Evolutionary conservation across 2,888 invertebrate species (phyloP).

Genomic region (Hofmannophila pseudospretella): DNA sequence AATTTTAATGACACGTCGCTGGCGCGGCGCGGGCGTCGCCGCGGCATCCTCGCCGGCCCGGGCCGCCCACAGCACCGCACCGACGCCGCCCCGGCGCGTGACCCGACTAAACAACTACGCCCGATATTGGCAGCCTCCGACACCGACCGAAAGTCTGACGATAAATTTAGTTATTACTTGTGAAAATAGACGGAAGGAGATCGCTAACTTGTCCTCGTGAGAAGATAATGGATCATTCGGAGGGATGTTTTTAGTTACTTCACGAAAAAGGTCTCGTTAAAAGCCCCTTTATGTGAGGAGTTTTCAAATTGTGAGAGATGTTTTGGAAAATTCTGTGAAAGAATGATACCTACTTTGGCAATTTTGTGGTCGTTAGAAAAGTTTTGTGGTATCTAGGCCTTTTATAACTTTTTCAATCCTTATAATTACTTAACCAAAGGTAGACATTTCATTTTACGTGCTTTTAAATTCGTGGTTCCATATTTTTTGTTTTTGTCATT

Average conservation of each 20-base stretch:
- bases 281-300: slow-evolving; percentile 68
- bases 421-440: slow-evolving; percentile 7
- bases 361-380: slow-evolving; percentile 43
- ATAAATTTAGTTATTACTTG: slow-evolving; percentile 79
- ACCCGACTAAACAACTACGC: slow-evolving; percentile 55
- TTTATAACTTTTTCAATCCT: slow-evolving; percentile 11
- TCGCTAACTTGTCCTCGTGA: slow-evolving; percentile 76
- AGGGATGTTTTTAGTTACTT: slow-evolving; percentile 69
- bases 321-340: slow-evolving; percentile 46
- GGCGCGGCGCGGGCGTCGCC: slow-evolving; percentile 34
- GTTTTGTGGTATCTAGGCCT: slow-evolving; percentile 18
- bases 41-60: slow-evolving; percentile 28
- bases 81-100: slow-evolving; percentile 45
- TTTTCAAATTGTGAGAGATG: slow-evolving; percentile 53
- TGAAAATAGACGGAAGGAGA: slow-evolving; percentile 77
- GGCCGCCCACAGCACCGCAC: slow-evolving; percentile 35
- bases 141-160: slow-evolving; percentile 69
- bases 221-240: slow-evolving; percentile 76
- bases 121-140: slow-evolving; percentile 67
- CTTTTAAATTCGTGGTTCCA: not conserved
- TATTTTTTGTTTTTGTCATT: too few species aligned
- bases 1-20: slow-evolving; percentile 76
- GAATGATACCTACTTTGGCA: slow-evolving; percentile 34
- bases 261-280: slow-evolving; percentile 68
- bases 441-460: not conserved